Percentiles rank a stretch among this genome's conserved stretches.
Conservation (phyloP, 2,797 vertebrate genomes). For the Melopsittacus undulatus region DNA sequence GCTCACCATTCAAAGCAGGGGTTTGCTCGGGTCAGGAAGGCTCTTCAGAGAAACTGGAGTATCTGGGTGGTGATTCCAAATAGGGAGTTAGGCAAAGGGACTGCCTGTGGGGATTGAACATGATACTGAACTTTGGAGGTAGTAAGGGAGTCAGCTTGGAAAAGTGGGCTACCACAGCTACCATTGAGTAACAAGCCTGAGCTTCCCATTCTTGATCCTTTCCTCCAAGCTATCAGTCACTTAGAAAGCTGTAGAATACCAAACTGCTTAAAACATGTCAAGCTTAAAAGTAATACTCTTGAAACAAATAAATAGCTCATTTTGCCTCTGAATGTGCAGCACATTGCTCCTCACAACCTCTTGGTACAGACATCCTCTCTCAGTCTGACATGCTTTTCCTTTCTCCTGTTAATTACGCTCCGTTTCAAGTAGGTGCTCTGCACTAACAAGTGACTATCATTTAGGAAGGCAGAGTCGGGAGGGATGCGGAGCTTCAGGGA, state of each 20-base stretch:
- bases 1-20: too few species aligned
- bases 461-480: conserved; percentile 48
- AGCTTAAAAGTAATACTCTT: not conserved
- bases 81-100: not conserved
- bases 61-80: not conserved
- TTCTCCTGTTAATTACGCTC: not conserved
- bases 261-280: not conserved
- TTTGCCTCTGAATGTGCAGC: not conserved
- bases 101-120: not conserved
- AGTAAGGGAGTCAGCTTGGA: not conserved
- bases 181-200: accelerated
- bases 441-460: conserved; percentile 33
- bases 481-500: conserved; percentile 8
- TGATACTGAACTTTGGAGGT: not conserved
- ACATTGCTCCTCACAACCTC: not conserved
- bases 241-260: not conserved
- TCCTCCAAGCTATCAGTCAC: not conserved
- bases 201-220: not conserved
- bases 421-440: not conserved
- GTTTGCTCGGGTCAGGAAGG: not conserved
- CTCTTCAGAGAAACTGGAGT: not conserved
- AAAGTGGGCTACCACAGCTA: not conserved
- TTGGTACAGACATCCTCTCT: not conserved
- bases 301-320: not conserved
- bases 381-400: not conserved